Evolutionary conservation across 2,113 vertebrate species (phyloP).

Genomic region (Elachura formosa): DNA sequence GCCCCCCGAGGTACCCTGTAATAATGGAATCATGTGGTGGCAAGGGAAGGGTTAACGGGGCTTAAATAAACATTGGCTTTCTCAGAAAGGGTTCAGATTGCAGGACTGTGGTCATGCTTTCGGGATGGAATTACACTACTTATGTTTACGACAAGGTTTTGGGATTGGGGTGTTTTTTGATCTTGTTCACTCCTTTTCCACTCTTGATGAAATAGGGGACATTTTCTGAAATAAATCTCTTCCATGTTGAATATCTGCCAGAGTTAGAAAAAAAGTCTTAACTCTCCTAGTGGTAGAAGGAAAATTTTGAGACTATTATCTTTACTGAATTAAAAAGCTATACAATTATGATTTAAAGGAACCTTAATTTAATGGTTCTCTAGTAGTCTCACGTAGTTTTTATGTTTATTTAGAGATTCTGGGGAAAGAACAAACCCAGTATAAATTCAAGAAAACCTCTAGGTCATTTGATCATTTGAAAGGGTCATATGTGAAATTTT

Average conservation of each 20-base stretch:
- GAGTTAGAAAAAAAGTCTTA: not conserved
- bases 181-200: slow-evolving; percentile 17
- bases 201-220: not conserved
- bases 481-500: not conserved
- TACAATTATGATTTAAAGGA: not conserved
- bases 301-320: not conserved
- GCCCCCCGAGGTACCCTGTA: slow-evolving; percentile 80
- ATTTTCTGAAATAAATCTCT: slow-evolving; percentile 39
- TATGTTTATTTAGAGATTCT: not conserved
- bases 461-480: not conserved
- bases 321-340: not conserved
- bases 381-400: not conserved
- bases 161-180: not conserved
- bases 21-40: not conserved
- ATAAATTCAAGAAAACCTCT: not conserved
- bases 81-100: not conserved
- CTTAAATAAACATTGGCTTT: not conserved
- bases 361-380: not conserved
- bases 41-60: not conserved
- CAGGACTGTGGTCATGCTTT: not conserved
- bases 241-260: not conserved
- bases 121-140: slow-evolving; percentile 10
- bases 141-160: not conserved
- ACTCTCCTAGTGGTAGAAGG: not conserved
- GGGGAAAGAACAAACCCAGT: not conserved